Percentiles rank a stretch among this genome's conserved stretches.
Conservation (phyloP, 1,140 invertebrate genomes). For the Eriocheir sinensis region DNA sequence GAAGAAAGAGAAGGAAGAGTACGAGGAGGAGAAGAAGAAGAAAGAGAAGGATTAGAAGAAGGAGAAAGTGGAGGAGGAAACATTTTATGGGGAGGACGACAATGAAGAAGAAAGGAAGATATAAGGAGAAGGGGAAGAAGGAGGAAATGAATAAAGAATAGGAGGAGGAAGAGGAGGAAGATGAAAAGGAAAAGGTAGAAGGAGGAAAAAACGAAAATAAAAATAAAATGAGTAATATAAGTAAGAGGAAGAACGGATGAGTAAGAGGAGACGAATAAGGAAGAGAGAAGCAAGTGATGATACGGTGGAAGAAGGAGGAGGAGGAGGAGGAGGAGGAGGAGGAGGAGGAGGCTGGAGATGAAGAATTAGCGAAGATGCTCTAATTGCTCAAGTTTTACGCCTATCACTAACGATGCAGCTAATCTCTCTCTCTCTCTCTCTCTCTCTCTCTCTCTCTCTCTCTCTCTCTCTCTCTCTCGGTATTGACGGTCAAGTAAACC, state of each 20-base stretch:
- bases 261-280: too few relatives aligned
- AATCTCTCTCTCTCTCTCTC: conserved; percentile 13
- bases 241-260: too few relatives aligned
- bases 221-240: too few relatives aligned
- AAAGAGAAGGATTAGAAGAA: too few relatives aligned
- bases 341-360: background rate
- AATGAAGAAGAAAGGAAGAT: background rate
- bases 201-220: too few relatives aligned
- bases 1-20: too few relatives aligned
- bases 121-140: background rate
- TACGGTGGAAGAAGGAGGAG: background rate
- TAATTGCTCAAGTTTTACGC: conserved; percentile 16
- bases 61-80: too few relatives aligned
- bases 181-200: background rate
- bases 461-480: background rate
- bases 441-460: background rate
- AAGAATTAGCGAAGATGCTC: background rate
- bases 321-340: background rate
- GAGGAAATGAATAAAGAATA: background rate
- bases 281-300: background rate
- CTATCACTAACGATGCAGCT: background rate
- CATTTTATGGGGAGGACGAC: too few relatives aligned
- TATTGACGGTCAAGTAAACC: too few relatives aligned
- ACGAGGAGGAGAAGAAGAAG: too few relatives aligned
- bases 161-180: background rate